Conservation (phyloP, 2,888 invertebrate species). For the Drosophila neonasuta region DNA sequence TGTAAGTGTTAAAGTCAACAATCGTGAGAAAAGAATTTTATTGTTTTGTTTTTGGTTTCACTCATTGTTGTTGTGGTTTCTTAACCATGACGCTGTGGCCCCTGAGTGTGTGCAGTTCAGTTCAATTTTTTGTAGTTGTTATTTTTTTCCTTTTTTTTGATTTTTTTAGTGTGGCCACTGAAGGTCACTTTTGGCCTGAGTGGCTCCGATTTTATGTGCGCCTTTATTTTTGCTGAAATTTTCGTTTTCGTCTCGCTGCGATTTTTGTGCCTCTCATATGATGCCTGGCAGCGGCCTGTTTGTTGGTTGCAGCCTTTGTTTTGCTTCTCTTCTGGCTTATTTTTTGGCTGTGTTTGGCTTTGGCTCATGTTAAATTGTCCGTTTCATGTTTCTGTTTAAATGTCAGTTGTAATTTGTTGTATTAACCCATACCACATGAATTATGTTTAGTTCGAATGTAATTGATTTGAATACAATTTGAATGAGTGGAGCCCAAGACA, state of each 20-base stretch:
- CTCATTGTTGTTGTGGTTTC: constrained; percentile 41
- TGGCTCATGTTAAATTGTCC: constrained; percentile 74
- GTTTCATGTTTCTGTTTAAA: constrained; percentile 76
- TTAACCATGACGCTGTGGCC: constrained; percentile 37
- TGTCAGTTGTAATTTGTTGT: constrained; percentile 77
- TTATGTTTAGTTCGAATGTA: constrained; percentile 77
- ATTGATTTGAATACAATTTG: constrained; percentile 77
- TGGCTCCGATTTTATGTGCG: constrained; percentile 68
- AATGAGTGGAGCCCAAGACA: constrained; percentile 55
- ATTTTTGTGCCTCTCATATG: constrained; percentile 53
- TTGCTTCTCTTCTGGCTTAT: constrained; percentile 39
- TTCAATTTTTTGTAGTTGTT: constrained; percentile 59
- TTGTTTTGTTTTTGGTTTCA: constrained; percentile 55
- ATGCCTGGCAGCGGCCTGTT: constrained; percentile 51
- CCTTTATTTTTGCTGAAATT: constrained; percentile 54
- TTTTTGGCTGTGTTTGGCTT: constrained; percentile 43
- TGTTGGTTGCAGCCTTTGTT: constrained; percentile 48
- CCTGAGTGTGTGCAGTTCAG: constrained; percentile 28
- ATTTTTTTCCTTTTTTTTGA: constrained; percentile 38
- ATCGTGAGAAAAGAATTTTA: constrained; percentile 80
- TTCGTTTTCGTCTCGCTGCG: constrained; percentile 54
- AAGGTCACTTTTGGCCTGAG: constrained; percentile 67
- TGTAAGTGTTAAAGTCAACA: constrained; percentile 79
- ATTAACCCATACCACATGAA: constrained; percentile 76
- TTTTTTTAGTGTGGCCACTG: constrained; percentile 54